Percentiles rank a stretch among this genome's conserved stretches.
Evolutionary conservation across 1,140 invertebrate species (phyloP).

Genomic region (Trachelipus rathkii): DNA sequence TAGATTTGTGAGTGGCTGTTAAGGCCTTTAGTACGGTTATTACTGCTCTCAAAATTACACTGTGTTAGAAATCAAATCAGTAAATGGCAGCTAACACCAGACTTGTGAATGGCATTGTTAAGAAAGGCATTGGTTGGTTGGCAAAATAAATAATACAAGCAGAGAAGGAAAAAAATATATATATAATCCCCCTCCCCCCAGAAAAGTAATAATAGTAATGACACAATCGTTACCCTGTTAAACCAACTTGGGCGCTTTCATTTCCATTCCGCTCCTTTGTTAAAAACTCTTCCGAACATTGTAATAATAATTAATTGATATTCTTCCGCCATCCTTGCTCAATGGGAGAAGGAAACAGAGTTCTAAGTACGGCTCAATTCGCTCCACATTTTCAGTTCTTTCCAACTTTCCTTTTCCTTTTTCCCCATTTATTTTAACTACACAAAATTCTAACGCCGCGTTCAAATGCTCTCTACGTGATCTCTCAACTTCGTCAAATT

Average conservation of each 20-base stretch:
- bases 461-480: too few relatives aligned
- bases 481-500: too few relatives aligned
- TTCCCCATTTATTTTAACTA: too few relatives aligned
- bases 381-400: neutral
- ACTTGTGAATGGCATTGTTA: conserved; percentile 1
- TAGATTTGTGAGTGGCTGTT: conserved; percentile 12
- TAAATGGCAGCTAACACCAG: conserved; percentile 1
- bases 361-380: neutral
- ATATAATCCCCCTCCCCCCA: neutral
- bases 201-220: too few relatives aligned
- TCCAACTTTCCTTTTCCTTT: too few relatives aligned
- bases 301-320: conserved; percentile 14
- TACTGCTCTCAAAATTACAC: neutral
- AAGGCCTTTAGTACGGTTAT: conserved; percentile 1
- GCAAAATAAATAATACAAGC: neutral
- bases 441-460: too few relatives aligned
- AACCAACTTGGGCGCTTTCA: neutral
- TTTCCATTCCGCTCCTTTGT: neutral
- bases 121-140: neutral
- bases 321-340: neutral
- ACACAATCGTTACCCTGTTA: neutral
- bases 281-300: neutral
- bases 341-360: neutral
- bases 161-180: neutral
- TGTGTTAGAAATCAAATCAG: conserved; percentile 7